These are phyloP conservation scores for Drosophila helvetica DNA, from an alignment of 2,888 invertebrate genomes.

Conservation along the genomic window DNA sequence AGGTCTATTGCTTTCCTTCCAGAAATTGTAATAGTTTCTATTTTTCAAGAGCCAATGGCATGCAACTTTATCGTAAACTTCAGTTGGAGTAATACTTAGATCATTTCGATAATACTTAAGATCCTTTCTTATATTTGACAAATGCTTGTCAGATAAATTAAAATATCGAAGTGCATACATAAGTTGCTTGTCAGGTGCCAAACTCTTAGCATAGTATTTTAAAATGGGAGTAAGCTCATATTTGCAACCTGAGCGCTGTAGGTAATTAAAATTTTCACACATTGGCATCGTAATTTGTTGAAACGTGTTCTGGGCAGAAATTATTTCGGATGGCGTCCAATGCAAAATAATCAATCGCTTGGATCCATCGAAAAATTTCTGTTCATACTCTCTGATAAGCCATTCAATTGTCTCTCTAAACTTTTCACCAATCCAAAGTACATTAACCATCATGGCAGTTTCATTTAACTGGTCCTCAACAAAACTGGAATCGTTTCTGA, in stretches of 20 bases:
- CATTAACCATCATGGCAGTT: conserved; percentile 86
- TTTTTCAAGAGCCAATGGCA: conserved; percentile 88
- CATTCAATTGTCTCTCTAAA: conserved; percentile 83
- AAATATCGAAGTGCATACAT: conserved; percentile 65
- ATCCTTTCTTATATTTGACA: conserved; percentile 42
- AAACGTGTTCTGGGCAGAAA: conserved; percentile 85
- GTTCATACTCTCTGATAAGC: conserved; percentile 75
- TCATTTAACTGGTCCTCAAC: conserved; percentile 86
- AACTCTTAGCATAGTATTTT: conserved; percentile 87
- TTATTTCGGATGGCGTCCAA: conserved; percentile 88
- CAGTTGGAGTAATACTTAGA: conserved; percentile 5
- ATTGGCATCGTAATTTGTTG: conserved; percentile 87
- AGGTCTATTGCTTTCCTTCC: conserved; percentile 81
- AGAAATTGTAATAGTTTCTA: conserved; percentile 83
- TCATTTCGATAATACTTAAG: conserved; percentile 22
- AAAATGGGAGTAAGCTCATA: conserved; percentile 89
- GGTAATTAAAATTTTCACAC: conserved; percentile 84
- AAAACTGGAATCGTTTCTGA: conserved; percentile 85
- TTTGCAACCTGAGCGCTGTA: conserved; percentile 85
- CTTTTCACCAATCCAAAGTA: conserved; percentile 88
- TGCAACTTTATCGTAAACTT: conserved; percentile 83
- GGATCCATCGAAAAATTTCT: conserved; percentile 35
- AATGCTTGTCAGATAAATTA: conserved; percentile 49
- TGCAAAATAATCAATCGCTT: conserved; percentile 86
- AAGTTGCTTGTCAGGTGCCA: conserved; percentile 83